Percentiles rank a stretch among this genome's conserved stretches.
phyloP scores from a whole-genome alignment of 2,888 invertebrate species.

The Hoplodrina ambigua region DNA sequence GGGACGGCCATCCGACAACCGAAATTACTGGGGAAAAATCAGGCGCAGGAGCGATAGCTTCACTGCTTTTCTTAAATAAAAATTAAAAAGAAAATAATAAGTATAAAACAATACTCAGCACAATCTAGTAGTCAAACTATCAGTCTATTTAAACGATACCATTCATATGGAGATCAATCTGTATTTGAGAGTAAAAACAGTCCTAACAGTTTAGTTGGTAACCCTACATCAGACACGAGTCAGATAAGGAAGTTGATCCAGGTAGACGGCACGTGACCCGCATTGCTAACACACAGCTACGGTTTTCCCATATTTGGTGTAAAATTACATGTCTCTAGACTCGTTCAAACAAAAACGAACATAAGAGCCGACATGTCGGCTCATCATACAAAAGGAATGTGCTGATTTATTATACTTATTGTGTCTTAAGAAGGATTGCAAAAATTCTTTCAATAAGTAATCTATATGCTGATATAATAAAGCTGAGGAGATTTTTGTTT shows the following conservation, averaged over 20 bases:
- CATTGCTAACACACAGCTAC: constrained; percentile 38
- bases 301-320: constrained; percentile 56
- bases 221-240: constrained; percentile 48
- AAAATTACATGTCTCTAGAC: constrained; percentile 36
- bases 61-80: background rate
- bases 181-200: background rate
- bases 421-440: background rate
- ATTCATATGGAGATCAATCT: background rate
- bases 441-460: background rate
- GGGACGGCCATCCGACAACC: no score
- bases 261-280: constrained; percentile 68
- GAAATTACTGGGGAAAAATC: no score
- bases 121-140: background rate
- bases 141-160: no score
- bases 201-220: constrained; percentile 24
- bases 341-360: constrained; percentile 41
- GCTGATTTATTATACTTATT: constrained; percentile 14
- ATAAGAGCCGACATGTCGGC: constrained; percentile 19
- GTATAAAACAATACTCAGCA: background rate
- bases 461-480: no score
- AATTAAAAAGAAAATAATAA: background rate
- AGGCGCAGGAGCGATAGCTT: no score
- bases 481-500: no score
- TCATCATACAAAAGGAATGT: constrained; percentile 7
- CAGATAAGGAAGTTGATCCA: constrained; percentile 79